A percentile compares a stretch with the other conserved stretches of the same genome.
Conservation (phyloP, 2,113 vertebrate genomes). For the Pogona vitticeps region DNA sequence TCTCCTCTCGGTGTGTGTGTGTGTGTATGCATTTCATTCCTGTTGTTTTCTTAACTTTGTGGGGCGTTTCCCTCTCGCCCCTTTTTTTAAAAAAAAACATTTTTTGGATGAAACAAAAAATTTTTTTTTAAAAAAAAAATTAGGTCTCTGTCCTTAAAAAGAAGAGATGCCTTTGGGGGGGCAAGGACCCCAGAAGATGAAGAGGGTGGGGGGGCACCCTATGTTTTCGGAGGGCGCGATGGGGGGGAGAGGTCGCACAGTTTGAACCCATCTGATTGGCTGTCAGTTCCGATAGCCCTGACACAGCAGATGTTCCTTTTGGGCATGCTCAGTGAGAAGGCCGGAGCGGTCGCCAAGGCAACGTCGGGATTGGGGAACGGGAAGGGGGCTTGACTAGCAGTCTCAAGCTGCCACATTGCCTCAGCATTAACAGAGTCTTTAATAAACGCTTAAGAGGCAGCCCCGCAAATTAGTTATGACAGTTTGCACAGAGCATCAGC, state of each 20-base stretch:
- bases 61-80: fast-evolving
- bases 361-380: conserved; percentile 78
- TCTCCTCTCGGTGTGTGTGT: conserved; percentile 45
- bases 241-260: conserved; percentile 73
- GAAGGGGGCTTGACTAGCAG: conserved; percentile 80
- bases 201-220: not conserved
- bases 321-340: conserved; percentile 83
- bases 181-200: no score
- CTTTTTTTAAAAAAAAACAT: no score
- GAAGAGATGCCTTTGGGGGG: no score
- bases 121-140: not conserved
- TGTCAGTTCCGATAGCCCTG: conserved; percentile 87
- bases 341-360: conserved; percentile 83
- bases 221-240: conserved; percentile 64
- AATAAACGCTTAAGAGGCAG: conserved; percentile 98
- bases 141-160: not conserved
- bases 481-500: conserved; percentile 91
- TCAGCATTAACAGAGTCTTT: conserved; percentile 97
- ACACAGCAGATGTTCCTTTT: conserved; percentile 81
- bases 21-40: conserved; percentile 19
- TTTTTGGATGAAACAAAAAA: not conserved
- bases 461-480: conserved; percentile 95
- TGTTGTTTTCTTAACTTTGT: conserved; percentile 25
- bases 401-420: conserved; percentile 95
- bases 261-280: conserved; percentile 86